Evolutionary conservation across 2,113 vertebrate genomes (phyloP).

Genomic region (Prolemur simus): DNA sequence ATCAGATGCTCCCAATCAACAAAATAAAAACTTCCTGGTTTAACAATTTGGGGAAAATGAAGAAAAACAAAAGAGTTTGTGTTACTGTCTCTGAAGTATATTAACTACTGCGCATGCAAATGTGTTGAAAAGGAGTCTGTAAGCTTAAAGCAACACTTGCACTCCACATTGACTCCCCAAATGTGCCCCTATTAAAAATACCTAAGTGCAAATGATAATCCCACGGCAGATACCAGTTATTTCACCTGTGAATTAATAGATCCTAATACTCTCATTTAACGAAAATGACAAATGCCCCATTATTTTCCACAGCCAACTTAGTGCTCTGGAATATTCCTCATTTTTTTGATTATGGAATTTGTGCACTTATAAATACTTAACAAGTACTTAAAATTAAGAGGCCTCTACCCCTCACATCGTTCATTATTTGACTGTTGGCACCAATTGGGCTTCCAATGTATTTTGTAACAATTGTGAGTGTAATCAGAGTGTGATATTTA

Average conservation of each 20-base stretch:
- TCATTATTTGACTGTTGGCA: not conserved
- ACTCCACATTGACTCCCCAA: not conserved
- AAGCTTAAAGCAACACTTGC: not conserved
- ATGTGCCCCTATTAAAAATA: not conserved
- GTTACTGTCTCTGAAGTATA: not conserved
- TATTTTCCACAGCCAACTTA: not conserved
- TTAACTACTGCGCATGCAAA: not conserved
- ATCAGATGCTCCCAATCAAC: not conserved
- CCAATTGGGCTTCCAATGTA: not conserved
- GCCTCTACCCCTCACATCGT: not conserved
- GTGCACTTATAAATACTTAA: conserved; percentile 17
- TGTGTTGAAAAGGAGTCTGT: not conserved
- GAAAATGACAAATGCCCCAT: not conserved
- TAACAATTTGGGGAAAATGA: not conserved
- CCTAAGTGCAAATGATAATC: not conserved
- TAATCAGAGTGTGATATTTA: conserved; percentile 25
- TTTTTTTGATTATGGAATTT: not conserved
- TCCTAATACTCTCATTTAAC: not conserved
- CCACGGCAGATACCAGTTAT: not conserved
- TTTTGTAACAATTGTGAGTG: not conserved
- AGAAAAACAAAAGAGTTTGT: not conserved
- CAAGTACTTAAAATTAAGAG: conserved; percentile 6
- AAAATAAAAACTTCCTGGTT: not conserved
- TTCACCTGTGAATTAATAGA: not conserved
- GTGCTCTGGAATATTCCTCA: not conserved